These are phyloP conservation scores for Catocala sponsa DNA, from an alignment of 2,888 invertebrate species.

Conservation along the genomic window DNA sequence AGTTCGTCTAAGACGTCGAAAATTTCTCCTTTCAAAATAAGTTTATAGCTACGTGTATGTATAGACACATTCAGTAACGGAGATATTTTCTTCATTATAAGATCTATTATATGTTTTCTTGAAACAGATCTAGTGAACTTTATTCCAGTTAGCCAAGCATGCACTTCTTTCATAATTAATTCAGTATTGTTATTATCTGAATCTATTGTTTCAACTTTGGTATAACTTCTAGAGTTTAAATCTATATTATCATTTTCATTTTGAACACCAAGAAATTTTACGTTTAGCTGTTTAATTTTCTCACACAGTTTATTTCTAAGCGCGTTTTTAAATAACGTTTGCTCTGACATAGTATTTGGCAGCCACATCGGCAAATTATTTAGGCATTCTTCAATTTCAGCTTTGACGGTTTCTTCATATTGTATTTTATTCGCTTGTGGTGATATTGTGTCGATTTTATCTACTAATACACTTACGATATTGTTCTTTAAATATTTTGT, in stretches of 20 bases:
- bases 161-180: constrained; percentile 27
- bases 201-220: constrained; percentile 4
- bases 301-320: constrained; percentile 56
- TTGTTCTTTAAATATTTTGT: constrained; percentile 53
- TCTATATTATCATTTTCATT: not conserved
- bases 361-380: constrained; percentile 58
- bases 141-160: constrained; percentile 34
- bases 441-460: constrained; percentile 53
- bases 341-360: constrained; percentile 49
- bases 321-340: constrained; percentile 41
- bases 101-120: constrained; percentile 11
- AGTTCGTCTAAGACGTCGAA: constrained; percentile 51
- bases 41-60: constrained; percentile 45
- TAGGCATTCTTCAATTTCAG: constrained; percentile 58
- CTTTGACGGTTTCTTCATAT: constrained; percentile 52
- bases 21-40: constrained; percentile 55
- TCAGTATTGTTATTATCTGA: not conserved
- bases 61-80: constrained; percentile 28
- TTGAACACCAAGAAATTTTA: constrained; percentile 25
- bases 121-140: constrained; percentile 15
- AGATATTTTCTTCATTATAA: constrained; percentile 29
- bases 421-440: constrained; percentile 22
- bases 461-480: constrained; percentile 55
- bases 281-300: constrained; percentile 53
- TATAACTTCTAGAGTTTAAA: not conserved